phyloP scores from a whole-genome alignment of 2,888 invertebrate species.

The Melieria picta region DNA sequence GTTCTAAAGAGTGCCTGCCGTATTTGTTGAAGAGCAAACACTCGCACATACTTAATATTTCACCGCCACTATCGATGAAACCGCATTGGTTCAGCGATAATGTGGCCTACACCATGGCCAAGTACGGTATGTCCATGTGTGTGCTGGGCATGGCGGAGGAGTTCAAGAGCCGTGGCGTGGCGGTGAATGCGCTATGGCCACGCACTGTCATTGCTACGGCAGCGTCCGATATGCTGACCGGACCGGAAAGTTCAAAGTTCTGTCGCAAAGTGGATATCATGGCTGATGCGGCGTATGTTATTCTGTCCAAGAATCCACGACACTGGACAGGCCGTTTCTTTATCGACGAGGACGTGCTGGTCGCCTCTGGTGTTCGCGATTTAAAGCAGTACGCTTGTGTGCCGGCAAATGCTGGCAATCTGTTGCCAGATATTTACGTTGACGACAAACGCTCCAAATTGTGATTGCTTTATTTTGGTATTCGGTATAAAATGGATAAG shows the following conservation, averaged over 20 bases:
- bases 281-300: conserved; percentile 63
- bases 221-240: conserved; percentile 86
- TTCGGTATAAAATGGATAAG: too few relatives aligned
- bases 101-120: conserved; percentile 97
- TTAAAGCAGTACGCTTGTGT: conserved; percentile 84
- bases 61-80: conserved; percentile 91
- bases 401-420: conserved; percentile 74
- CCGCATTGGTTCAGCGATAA: conserved; percentile 89
- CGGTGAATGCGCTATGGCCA: conserved; percentile 97
- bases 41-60: conserved; percentile 93
- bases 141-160: conserved; percentile 98
- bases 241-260: conserved; percentile 59
- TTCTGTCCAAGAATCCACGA: conserved; percentile 74
- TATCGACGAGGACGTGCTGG: conserved; percentile 89
- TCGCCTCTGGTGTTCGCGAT: conserved; percentile 81
- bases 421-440: conserved; percentile 66
- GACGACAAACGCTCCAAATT: too few relatives aligned
- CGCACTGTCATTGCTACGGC: conserved; percentile 92
- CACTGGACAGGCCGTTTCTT: conserved; percentile 88
- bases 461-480: too few relatives aligned
- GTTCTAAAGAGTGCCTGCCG: conserved; percentile 90
- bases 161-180: conserved; percentile 82
- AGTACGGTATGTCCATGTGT: conserved; percentile 99
- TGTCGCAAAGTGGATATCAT: conserved; percentile 63
- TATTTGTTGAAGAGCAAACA: conserved; percentile 85